Base-by-base conservation (phyloP, 2,888 invertebrate species). In the Drosophila aldrichi region DNA sequence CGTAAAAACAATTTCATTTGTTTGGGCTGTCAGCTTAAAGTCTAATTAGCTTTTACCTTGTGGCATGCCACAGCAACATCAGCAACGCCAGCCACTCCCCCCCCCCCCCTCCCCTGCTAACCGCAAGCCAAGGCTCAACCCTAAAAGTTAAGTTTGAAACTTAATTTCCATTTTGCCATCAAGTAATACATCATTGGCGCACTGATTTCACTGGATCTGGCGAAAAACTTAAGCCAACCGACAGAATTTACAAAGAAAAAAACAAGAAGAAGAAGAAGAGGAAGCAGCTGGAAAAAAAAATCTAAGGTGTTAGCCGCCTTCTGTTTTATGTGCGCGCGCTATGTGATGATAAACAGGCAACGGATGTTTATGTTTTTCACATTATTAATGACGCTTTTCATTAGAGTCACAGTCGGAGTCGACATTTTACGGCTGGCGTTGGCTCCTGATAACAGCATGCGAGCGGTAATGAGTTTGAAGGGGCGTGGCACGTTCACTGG, bases 321-420 rank as follows among this genome's bases (percentile, higher is more conserved):
- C 76, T 87, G 84, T 71, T 83, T 86, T 71, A 88, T 69, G 81
- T 69, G 81, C 64, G 66, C 58, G 62, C 58, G 61, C 52, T 52
- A 69, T 60, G 82, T 79, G 77, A 88, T 89, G 90, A 88, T 87
- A 88, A 85, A 82, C 88, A 81, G 74, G 70, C 79, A 81, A 74
- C 90, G 90, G 90, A 87, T 88, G 86, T 77, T 89, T 74, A 79
- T 89, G 86, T 81, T 87, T 75, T 76, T 70, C 81, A 82, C 90
- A 87, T 89, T 87, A 89, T 87, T 89, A 87, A 87, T 89, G 88
- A 69, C 83, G 83, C 77, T 88, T 89, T 86, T 86, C 86, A 89
- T 86, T 89, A 82, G 79, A 85, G 72, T 66, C 73, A 67, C 74
- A 82, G 71, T 74, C 78, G 64, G 78, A 79, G 77, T 75, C 79